These are phyloP conservation scores for Pseudorhiza aurosa DNA, from an alignment of 30 jellyfish, hydroid and myxozoan species.

Conservation along the genomic window DNA sequence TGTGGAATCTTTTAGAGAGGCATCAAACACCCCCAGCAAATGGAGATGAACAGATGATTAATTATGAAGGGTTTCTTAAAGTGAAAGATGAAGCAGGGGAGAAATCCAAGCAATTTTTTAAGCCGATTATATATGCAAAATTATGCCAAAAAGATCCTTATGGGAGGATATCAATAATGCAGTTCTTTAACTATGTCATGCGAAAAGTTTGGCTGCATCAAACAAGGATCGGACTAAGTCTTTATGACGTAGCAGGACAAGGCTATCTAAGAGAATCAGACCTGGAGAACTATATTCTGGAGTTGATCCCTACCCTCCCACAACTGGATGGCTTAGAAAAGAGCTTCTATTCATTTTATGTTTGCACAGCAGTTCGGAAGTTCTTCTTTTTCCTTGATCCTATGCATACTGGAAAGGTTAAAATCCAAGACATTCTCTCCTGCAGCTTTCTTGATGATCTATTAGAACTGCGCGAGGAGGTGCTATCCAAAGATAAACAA, in stretches of 20 bases:
- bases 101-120: conserved; percentile 86
- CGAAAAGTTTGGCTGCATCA: conserved; percentile 98
- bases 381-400: conserved; percentile 98
- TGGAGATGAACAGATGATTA: conserved; percentile 96
- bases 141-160: conserved; percentile 86
- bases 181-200: conserved; percentile 95
- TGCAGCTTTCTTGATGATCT: conserved; percentile 97
- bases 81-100: conserved; percentile 94
- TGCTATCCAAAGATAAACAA: conserved; percentile 92
- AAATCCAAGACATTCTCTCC: conserved; percentile 94
- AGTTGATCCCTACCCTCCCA: conserved; percentile 95
- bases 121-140: conserved; percentile 86
- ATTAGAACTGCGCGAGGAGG: conserved; percentile 97
- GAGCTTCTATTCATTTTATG: conserved; percentile 94
- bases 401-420: conserved; percentile 94
- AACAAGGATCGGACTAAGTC: conserved; percentile 94
- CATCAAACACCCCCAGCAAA: conserved; percentile 85
- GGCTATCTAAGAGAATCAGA: conserved; percentile 95
- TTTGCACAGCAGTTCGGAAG: conserved; percentile 99
- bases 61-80: conserved; percentile 90
- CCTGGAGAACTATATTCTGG: conserved; percentile 91
- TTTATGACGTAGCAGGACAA: conserved; percentile 98
- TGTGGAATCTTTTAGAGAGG: conserved; percentile 93
- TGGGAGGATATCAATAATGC: conserved; percentile 98
- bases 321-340: conserved; percentile 99